Conservation (phyloP, 2,888 invertebrate species). For the Drosophila eohydei region DNA sequence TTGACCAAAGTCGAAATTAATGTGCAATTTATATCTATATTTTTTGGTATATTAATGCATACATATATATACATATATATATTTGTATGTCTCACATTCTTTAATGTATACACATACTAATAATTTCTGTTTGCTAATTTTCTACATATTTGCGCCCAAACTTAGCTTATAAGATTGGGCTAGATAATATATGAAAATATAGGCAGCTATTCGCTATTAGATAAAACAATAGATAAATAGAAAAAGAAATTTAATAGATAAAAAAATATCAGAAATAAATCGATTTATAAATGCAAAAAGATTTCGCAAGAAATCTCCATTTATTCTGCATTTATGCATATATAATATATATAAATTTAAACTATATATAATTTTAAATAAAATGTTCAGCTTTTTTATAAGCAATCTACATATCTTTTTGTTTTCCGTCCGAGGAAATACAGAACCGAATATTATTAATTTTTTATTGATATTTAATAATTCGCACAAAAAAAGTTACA, state of each 20-base stretch:
- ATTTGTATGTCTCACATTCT: not conserved
- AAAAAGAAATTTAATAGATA: too few species aligned
- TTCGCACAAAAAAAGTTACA: not conserved
- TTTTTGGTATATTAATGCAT: constrained; percentile 1
- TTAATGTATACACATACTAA: not conserved
- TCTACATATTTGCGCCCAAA: not conserved
- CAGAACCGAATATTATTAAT: not conserved
- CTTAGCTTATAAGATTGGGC: not conserved
- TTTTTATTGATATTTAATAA: not conserved
- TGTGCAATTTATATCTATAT: constrained; percentile 18
- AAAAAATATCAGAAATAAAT: too few species aligned
- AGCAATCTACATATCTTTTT: not conserved
- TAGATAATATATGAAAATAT: too few species aligned
- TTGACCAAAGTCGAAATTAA: constrained; percentile 28
- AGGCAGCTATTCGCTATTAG: too few species aligned
- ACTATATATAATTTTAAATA: not conserved
- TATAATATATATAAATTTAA: too few species aligned
- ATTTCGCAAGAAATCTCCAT: too few species aligned
- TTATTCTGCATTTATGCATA: too few species aligned
- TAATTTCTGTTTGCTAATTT: not conserved
- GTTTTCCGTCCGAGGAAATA: not conserved
- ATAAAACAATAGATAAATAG: too few species aligned
- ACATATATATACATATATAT: too few species aligned
- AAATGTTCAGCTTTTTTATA: not conserved
- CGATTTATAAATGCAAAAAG: too few species aligned